Evolutionary conservation across 2,888 invertebrate genomes (phyloP).

Genomic region (Xestobium rufovillosum): DNA sequence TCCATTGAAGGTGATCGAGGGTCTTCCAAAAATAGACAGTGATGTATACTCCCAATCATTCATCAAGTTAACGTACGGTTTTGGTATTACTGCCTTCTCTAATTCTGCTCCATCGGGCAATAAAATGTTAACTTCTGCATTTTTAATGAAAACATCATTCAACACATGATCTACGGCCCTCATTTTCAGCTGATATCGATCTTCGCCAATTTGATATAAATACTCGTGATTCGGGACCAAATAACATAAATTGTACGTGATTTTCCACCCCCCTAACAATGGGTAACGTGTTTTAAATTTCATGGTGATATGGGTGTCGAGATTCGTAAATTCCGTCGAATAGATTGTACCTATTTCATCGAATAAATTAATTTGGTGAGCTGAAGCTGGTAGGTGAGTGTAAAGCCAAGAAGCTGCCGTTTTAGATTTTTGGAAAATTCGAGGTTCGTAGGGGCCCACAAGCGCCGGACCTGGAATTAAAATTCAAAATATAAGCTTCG

Average conservation of each 20-base stretch:
- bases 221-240: conserved; percentile 25
- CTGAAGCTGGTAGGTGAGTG: conserved; percentile 26
- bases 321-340: too few species aligned
- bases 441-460: conserved; percentile 18
- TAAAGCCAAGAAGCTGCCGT: conserved; percentile 17
- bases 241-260: conserved; percentile 25
- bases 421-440: conserved; percentile 2
- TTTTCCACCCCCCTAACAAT: conserved; percentile 27
- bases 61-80: conserved; percentile 12
- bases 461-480: conserved; percentile 23
- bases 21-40: conserved; percentile 22
- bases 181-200: conserved; percentile 21
- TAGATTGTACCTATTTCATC: conserved; percentile 27
- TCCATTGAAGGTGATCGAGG: conserved; percentile 21
- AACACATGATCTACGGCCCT: conserved; percentile 26
- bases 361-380: conserved; percentile 23
- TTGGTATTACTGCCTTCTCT: conserved; percentile 14
- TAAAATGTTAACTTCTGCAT: conserved; percentile 21
- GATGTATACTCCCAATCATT: conserved; percentile 12
- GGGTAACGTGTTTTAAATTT: conserved; percentile 26
- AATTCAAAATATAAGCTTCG: conserved; percentile 2
- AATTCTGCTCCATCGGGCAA: conserved; percentile 25
- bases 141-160: conserved; percentile 22
- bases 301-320: conserved; percentile 22
- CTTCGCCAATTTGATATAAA: conserved; percentile 15